Conservation (phyloP, 2,113 vertebrate species). For the Todiramphus saurophagus region DNA sequence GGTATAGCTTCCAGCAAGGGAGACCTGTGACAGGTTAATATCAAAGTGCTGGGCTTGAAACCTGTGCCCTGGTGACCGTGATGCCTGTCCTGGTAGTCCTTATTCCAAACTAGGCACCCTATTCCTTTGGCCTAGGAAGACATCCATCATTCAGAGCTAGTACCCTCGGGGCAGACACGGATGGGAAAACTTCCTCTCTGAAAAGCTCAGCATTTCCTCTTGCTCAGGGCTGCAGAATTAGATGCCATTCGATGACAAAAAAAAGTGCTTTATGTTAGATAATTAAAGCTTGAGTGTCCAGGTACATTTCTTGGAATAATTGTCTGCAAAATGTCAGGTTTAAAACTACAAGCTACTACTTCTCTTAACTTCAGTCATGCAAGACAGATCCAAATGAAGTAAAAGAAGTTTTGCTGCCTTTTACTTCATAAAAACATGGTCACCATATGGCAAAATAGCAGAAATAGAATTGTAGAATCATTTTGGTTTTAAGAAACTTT, state of each 20-base stretch:
- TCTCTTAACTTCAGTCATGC: neutral
- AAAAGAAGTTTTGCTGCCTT: neutral
- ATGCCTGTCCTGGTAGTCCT: neutral
- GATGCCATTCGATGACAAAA: neutral
- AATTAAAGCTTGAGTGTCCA: neutral
- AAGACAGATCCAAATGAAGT: neutral
- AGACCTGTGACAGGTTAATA: neutral
- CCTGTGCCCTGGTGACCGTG: neutral
- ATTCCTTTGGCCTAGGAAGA: neutral
- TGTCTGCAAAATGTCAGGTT: neutral
- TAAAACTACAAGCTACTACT: neutral
- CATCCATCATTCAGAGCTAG: rapidly evolving
- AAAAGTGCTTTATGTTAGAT: neutral
- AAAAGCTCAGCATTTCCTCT: neutral
- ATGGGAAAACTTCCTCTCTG: neutral
- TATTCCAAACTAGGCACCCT: neutral
- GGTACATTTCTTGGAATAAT: neutral
- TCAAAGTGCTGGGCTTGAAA: neutral
- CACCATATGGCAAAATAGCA: neutral
- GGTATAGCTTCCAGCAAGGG: neutral
- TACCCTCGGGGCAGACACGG: neutral
- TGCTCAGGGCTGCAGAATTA: neutral
- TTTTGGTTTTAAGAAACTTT: neutral
- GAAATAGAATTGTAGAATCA: neutral
- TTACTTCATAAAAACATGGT: neutral